phyloP scores from a whole-genome alignment of 2,113 vertebrate species.

The Cromileptes altivelis region DNA sequence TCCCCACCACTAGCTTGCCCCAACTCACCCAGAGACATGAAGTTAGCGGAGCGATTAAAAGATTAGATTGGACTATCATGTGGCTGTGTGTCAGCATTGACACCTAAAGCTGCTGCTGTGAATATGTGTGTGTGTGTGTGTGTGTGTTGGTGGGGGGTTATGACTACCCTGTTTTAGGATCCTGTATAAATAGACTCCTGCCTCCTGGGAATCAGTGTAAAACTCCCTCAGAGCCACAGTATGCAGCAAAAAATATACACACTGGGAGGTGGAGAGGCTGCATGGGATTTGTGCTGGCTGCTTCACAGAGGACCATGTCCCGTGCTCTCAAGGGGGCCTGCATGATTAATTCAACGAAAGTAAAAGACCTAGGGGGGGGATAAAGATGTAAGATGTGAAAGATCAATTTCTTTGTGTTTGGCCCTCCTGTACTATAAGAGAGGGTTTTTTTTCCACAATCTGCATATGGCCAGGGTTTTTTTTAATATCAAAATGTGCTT shows the following conservation, averaged over 20 bases:
- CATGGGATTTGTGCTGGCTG: conserved; percentile 52
- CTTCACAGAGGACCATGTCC: conserved; percentile 45
- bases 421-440: neutral
- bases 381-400: conserved; percentile 31
- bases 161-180: conserved; percentile 67
- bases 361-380: conserved; percentile 13
- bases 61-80: conserved; percentile 78
- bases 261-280: conserved; percentile 57
- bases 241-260: conserved; percentile 52
- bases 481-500: neutral
- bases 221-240: conserved; percentile 57
- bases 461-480: neutral
- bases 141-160: neutral
- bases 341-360: conserved; percentile 63
- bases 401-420: conserved; percentile 7
- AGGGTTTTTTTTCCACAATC: neutral
- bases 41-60: conserved; percentile 79
- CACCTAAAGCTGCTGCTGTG: conserved; percentile 62
- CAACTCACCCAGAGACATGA: conserved; percentile 65
- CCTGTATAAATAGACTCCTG: conserved; percentile 71
- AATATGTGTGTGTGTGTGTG: neutral
- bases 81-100: conserved; percentile 67
- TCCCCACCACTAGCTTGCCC: conserved; percentile 44
- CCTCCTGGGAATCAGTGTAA: conserved; percentile 70
- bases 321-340: conserved; percentile 30